phyloP scores from a whole-genome alignment of 2,888 invertebrate species.

The Acleris cristana region DNA sequence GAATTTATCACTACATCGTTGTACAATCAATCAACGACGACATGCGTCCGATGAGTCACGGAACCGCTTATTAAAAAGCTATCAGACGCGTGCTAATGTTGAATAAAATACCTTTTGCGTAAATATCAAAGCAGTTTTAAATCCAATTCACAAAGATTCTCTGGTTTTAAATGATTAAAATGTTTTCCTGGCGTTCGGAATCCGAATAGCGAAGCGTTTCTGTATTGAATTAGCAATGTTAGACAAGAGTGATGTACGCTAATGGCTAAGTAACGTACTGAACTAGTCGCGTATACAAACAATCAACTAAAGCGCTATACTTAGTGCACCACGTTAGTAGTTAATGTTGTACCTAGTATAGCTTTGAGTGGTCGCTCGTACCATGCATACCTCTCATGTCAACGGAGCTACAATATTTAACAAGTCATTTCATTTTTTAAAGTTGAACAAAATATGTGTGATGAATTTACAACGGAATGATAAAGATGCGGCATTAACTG shows the following conservation, averaged over 20 bases:
- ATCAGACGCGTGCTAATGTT: constrained; percentile 50
- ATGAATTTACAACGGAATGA: constrained; percentile 22
- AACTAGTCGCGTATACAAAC: constrained; percentile 63
- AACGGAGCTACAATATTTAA: constrained; percentile 6
- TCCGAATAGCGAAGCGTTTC: constrained; percentile 50
- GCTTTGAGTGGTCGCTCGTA: constrained; percentile 15
- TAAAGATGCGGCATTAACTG: constrained; percentile 38
- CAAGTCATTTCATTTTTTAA: constrained; percentile 16
- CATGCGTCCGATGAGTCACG: constrained; percentile 54
- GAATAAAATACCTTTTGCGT: constrained; percentile 36
- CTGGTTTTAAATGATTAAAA: constrained; percentile 14
- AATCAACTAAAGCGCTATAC: constrained; percentile 56
- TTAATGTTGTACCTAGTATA: constrained; percentile 23
- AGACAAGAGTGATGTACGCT: constrained; percentile 52
- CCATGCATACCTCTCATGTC: constrained; percentile 2
- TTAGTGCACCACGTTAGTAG: constrained; percentile 45
- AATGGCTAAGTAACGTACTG: constrained; percentile 67
- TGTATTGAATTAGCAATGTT: constrained; percentile 43
- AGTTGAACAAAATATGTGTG: constrained; percentile 13
- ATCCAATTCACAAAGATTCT: constrained; percentile 1
- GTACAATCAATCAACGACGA: constrained; percentile 56
- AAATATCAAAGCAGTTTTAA: constrained; percentile 27
- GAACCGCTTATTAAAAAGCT: constrained; percentile 58
- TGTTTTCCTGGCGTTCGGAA: constrained; percentile 9
- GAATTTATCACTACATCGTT: constrained; percentile 38